These are phyloP conservation scores for Labeo calbasu DNA, from an alignment of 2,797 vertebrate species.

Conservation along the genomic window DNA sequence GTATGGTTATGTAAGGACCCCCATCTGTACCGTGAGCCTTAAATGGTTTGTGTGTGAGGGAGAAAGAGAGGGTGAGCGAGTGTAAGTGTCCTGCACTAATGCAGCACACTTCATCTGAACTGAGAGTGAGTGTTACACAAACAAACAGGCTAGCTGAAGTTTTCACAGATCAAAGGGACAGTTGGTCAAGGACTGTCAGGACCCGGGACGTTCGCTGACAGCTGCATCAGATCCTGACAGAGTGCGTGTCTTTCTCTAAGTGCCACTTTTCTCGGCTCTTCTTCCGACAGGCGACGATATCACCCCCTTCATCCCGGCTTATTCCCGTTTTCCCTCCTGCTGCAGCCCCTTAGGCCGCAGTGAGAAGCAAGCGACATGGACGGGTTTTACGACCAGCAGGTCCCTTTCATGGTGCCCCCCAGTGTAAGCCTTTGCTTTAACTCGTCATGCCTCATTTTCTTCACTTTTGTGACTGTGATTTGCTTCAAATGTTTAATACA, in stretches of 20 bases:
- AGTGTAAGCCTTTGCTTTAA: slow-evolving; percentile 78
- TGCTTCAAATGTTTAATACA: neutral
- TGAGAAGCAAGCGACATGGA: slow-evolving; percentile 82
- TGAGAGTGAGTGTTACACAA: slow-evolving; percentile 47
- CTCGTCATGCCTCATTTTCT: neutral
- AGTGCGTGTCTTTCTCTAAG: slow-evolving; percentile 43
- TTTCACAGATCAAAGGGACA: slow-evolving; percentile 60
- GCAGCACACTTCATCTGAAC: slow-evolving; percentile 27
- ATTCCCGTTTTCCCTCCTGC: slow-evolving; percentile 35
- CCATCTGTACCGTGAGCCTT: slow-evolving; percentile 50
- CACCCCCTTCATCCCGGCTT: slow-evolving; percentile 17
- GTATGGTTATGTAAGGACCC: slow-evolving; percentile 57
- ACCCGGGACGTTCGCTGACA: slow-evolving; percentile 48
- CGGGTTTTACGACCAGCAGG: slow-evolving; percentile 94
- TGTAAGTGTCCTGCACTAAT: slow-evolving; percentile 7
- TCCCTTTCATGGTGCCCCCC: slow-evolving; percentile 85
- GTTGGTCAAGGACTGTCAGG: slow-evolving; percentile 47
- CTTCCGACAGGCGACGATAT: slow-evolving; percentile 40
- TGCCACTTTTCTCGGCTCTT: slow-evolving; percentile 58
- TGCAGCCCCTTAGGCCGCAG: slow-evolving; percentile 31
- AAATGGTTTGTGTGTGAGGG: slow-evolving; percentile 35
- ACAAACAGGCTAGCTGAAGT: slow-evolving; percentile 40
- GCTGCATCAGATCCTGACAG: slow-evolving; percentile 41
- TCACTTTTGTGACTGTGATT: neutral
- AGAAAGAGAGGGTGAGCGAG: slow-evolving; percentile 7